Conservation (phyloP, 2,113 vertebrate genomes). For the Ovis aries region ARS-UI_Ramb_v3.0 NC_056063.1:23600001-23600500, state of each 20-base stretch:
- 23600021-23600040: background rate
- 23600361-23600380: background rate
- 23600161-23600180: background rate
- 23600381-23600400: background rate
- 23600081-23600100: background rate
- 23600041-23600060: background rate
- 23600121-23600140: background rate
- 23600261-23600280: background rate
- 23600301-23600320: background rate
- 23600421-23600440: too few species aligned
- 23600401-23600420: fast-evolving
- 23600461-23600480: background rate
- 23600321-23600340: background rate
- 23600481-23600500: background rate
- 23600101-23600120: background rate
- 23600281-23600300: background rate
- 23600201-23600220: background rate
- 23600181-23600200: background rate
- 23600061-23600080: background rate
- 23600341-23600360: background rate
- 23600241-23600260: background rate
- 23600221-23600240: background rate
- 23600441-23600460: background rate
- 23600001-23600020: background rate
- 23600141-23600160: background rate